Evolutionary conservation across 2,113 vertebrate genomes (phyloP), one percentile per base, ranked within the genome.

Genomic region (Bambusicola thoracicus): DNA sequence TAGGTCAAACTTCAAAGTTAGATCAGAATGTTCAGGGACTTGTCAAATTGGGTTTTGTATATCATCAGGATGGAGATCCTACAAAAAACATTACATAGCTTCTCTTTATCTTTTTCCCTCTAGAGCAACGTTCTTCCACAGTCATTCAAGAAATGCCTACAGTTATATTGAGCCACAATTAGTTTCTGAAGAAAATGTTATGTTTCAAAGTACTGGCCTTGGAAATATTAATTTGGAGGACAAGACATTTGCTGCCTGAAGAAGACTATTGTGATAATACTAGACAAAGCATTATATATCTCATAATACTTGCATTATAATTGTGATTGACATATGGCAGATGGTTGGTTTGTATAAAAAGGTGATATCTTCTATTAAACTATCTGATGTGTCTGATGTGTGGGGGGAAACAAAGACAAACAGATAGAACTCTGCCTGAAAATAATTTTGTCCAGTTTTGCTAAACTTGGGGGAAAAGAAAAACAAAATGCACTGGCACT

Each of bases 321-420:
- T 21, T 67, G 19, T 29, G 12, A 16, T 8, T 38, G 55, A 38
- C 13, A 62, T 53, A 80, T 19, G 13, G n/a, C 22, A 49, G 6
- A 49, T 18, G n/a, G 15, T 76, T 56, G 11, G 6, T 30, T 59
- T 82, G 20, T 25, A 83, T 27, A 74, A 44, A 74, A 22, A 16
- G 3, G 13, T 14, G 2, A 7, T 43, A 43, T 30, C 40, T 65
- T 30, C 0, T 2, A n/a, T 6, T 34, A 41, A 29, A 59, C 40
- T 34, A 49, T 10, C 7, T 44, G n/a, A n/a, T 43, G 5, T 67
- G 25, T 10, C 4, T 51, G 8, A 10, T 53, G 2, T 66, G 6
- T 22, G 5, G 9, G 4, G 12, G 11, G 17, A 34, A 75, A 70
- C 4, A 36, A 92, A 82, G 51, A 21, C 38, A 32, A 67, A 49